Base-by-base conservation (phyloP, 1,140 invertebrate genomes). In the Bradysia coprophila region DNA sequence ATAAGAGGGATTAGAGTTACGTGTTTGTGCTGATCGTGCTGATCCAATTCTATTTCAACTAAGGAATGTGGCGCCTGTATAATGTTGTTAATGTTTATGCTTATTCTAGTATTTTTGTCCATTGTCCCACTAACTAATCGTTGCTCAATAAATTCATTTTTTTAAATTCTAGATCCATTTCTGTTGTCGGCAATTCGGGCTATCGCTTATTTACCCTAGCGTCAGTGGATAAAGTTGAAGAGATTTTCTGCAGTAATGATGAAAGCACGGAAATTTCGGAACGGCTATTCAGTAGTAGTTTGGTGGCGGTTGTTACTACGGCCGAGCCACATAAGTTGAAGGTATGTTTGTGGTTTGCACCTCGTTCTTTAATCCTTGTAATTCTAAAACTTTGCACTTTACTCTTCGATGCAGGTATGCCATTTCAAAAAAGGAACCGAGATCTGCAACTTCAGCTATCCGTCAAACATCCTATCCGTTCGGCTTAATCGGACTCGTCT, bases 341-440 rank as follows among this genome's bases (percentile, higher is more conserved):
- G 33, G 41, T 42, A 18, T 31, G 24, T 32, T 19, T 11, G 34
- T 31, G 13, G 16, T 23, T 16, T 20, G 8, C 22, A 4, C n/a
- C n/a, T n/a, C n/a, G n/a, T n/a, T n/a, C n/a, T n/a, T n/a, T n/a
- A n/a, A n/a, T n/a, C 9, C 24, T 39, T 15, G 16, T 39, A 31
- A 31, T 31, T 31, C n/a, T 9, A 10, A 10, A 9, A 31, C 28
- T 31, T n/a, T n/a, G 9, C 9, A 31, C 28, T 31, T 9, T 31
- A 10, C 28, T 31, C n/a, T n/a, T n/a, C n/a, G n/a, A n/a, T n/a
- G n/a, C 37, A 42, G 45, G 92, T 98, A 44, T 92, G 89, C 62
- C 93, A 98, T 66, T 98, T 95, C 65, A 94, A 94, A 59, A 96
- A 95, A 62, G 89, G 90, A 45, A 91, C 90, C 43, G 93, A 98